Base-by-base conservation (phyloP, 2,888 invertebrate genomes). In the Linnaemya vulpina region DNA sequence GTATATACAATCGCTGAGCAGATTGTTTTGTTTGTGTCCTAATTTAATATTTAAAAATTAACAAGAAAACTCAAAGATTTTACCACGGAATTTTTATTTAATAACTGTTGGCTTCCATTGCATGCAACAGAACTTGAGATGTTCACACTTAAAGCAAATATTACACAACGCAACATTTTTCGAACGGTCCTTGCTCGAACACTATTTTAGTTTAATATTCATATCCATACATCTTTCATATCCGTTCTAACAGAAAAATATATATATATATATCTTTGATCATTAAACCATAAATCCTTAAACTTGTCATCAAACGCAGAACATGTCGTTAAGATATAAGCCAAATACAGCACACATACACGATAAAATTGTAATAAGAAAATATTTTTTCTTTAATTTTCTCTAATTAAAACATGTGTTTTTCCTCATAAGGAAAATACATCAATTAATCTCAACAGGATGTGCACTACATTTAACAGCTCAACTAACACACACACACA, bases 371-470 rank as follows among this genome's bases (percentile, higher is more conserved):
- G 40, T 40, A 51, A 68, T 49, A 25, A 1, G 38, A 73, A 20
- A 67, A 68, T 10, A 75, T 17, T 55, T 46, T 58, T 25, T 46
- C 20, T 25, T 30, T 58, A 60, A 17, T 67, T 80, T 74, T 74
- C 67, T 35, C 60, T 80, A 74, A 74, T 67, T 67, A 80, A 67
- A 80, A 74, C 80, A 80, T 74, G 74, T 80, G 73, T 74, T 74
- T 80, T 80, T 58, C 65, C 51, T 63, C 43, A 65, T 17, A 43
- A 71, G 53, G 51, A 71, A 63, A 73, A 82, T 65, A 71, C 85
- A 85, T 82, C 75, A 85, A 82, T 85, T 85, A 85, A 85, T 85
- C 82, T 85, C 71, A 75, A 71, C 85, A 85, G 85, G 85, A 85
- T 85, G 78, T 85, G 82, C 78, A 79, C 62, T 79, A 78, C 78